These are phyloP conservation scores for Muschampia plurimacula DNA, from an alignment of 2,888 invertebrate species.

Conservation along the genomic window DNA sequence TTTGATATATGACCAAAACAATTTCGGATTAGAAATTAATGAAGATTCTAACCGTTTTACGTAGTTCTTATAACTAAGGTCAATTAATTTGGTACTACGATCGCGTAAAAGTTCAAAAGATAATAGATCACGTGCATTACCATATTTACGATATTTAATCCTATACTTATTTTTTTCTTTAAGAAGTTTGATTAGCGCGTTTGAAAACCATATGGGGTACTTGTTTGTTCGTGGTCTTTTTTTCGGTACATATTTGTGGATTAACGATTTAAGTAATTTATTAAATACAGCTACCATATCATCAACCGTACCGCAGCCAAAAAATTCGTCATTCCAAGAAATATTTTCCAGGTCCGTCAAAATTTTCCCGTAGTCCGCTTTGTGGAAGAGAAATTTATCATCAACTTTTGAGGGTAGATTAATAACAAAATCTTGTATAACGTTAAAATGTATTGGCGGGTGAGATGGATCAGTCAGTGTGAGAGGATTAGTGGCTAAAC, in stretches of 20 bases:
- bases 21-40: conserved; percentile 15
- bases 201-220: conserved; percentile 3
- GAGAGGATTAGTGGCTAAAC: background rate
- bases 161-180: background rate
- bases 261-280: background rate
- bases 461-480: background rate
- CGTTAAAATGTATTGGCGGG: background rate
- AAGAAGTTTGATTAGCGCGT: background rate
- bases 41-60: conserved; percentile 7
- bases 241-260: background rate
- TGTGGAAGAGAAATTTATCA: background rate
- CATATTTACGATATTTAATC: background rate
- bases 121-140: conserved; percentile 1
- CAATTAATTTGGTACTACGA: background rate
- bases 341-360: background rate
- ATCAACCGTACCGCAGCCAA: background rate
- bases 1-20: conserved; percentile 16
- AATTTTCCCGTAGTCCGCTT: conserved; percentile 7
- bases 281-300: background rate
- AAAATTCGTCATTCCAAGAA: conserved; percentile 1
- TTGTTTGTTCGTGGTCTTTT: background rate
- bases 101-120: background rate
- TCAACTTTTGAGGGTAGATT: background rate
- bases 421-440: no score
- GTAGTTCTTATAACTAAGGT: conserved; percentile 1